A percentile compares a stretch with the other conserved stretches of the same genome.
Conservation (phyloP, 1,140 invertebrate species). For the Nasonia longicornis region DNA sequence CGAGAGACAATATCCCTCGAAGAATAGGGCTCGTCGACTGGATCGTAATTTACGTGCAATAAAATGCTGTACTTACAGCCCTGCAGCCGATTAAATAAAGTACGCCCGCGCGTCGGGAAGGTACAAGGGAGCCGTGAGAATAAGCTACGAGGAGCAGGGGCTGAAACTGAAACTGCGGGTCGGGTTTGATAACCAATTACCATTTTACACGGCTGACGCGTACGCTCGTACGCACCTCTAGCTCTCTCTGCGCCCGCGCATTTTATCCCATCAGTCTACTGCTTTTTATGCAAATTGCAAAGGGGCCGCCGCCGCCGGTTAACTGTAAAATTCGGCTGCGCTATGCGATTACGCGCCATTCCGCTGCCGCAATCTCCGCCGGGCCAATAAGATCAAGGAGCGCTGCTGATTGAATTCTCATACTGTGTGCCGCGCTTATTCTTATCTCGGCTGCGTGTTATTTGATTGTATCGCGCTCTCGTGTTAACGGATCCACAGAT, state of each 20-base stretch:
- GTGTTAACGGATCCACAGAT: too few relatives aligned
- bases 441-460: slow-evolving; percentile 5
- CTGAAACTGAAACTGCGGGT: slow-evolving; percentile 24
- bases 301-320: slow-evolving; percentile 43
- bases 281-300: slow-evolving; percentile 62
- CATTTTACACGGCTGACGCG: slow-evolving; percentile 47
- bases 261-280: slow-evolving; percentile 48
- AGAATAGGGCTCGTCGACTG: neutral
- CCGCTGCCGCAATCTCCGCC: slow-evolving; percentile 39
- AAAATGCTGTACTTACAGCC: slow-evolving; percentile 13
- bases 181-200: slow-evolving; percentile 58
- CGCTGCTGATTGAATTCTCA: slow-evolving; percentile 44
- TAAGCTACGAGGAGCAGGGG: slow-evolving; percentile 26
- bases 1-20: too few relatives aligned
- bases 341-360: slow-evolving; percentile 53
- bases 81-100: slow-evolving; percentile 18
- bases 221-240: neutral
- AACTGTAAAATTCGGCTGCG: slow-evolving; percentile 57
- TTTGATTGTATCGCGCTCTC: neutral
- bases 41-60: slow-evolving; percentile 26
- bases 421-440: slow-evolving; percentile 23
- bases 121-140: slow-evolving; percentile 19
- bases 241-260: neutral
- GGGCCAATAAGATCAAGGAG: slow-evolving; percentile 40
- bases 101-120: neutral